Percentiles rank a stretch among this genome's conserved stretches.
phyloP scores from a whole-genome alignment of 2,888 invertebrate genomes.

The Panzeria rudis region DNA sequence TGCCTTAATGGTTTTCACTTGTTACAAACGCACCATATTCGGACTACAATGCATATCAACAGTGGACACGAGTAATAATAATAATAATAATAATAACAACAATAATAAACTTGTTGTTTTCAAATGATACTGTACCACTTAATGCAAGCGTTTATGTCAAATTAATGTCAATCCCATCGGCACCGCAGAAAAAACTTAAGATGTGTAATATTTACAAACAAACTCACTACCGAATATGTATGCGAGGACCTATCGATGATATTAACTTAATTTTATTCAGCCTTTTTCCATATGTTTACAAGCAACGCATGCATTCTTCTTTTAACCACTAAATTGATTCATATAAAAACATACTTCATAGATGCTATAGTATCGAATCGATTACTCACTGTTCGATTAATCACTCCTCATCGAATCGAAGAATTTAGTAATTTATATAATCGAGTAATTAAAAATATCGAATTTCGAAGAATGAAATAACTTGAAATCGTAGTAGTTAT shows the following conservation, averaged over 20 bases:
- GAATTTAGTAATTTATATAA: no score
- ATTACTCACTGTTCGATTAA: no score
- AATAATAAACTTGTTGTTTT: conserved; percentile 76
- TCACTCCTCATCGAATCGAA: no score
- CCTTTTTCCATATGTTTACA: conserved; percentile 5
- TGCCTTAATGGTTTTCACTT: conserved; percentile 63
- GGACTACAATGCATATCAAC: conserved; percentile 75
- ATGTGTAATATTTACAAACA: conserved; percentile 6
- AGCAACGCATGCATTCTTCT: not conserved
- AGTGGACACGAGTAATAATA: conserved; percentile 62
- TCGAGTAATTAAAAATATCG: no score
- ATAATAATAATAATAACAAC: no score
- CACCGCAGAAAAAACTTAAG: conserved; percentile 19
- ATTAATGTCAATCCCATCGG: conserved; percentile 77
- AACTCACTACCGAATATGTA: conserved; percentile 11
- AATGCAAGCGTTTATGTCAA: conserved; percentile 77
- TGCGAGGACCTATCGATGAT: not conserved
- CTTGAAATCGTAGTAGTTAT: no score
- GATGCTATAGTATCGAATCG: not conserved
- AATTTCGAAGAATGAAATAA: no score
- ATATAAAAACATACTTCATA: not conserved
- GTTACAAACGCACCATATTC: conserved; percentile 75
- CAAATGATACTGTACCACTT: conserved; percentile 59
- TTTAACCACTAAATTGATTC: not conserved
- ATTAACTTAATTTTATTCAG: not conserved